A percentile compares a stretch with the other conserved stretches of the same genome.
Conservation (phyloP, 2,888 invertebrate species). For the Ormyrus nitidulus region DNA sequence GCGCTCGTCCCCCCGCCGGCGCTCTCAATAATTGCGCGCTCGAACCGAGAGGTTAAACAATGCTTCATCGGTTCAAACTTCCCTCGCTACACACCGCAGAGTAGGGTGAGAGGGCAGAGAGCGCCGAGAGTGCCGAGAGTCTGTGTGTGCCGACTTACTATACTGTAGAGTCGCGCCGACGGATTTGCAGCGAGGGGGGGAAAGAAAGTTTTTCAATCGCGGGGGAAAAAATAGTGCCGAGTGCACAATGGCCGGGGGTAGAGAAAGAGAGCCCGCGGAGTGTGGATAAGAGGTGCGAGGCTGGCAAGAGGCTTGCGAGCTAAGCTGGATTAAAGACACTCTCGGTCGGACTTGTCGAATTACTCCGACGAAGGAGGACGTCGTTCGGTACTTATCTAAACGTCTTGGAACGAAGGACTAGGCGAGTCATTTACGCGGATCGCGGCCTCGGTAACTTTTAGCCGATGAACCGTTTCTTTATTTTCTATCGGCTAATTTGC, state of each 20-base stretch:
- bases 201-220: constrained; percentile 2
- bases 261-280: no score
- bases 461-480: constrained; percentile 21
- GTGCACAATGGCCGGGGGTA: neutral
- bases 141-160: neutral
- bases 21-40: neutral
- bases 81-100: no score
- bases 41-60: no score
- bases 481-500: constrained; percentile 26
- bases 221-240: neutral
- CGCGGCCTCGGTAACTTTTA: constrained; percentile 14
- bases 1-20: neutral
- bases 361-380: constrained; percentile 40
- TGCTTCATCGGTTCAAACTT: no score
- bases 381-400: constrained; percentile 48
- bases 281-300: neutral
- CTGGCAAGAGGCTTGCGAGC: constrained; percentile 34
- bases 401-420: constrained; percentile 39
- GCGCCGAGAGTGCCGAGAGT: neutral
- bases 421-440: constrained; percentile 28
- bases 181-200: neutral
- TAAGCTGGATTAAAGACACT: constrained; percentile 62
- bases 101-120: neutral
- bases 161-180: neutral
- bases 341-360: constrained; percentile 62